These are phyloP conservation scores for Tetraneura akinire DNA, from an alignment of 1,140 invertebrate genomes.

Conservation along the genomic window DNA sequence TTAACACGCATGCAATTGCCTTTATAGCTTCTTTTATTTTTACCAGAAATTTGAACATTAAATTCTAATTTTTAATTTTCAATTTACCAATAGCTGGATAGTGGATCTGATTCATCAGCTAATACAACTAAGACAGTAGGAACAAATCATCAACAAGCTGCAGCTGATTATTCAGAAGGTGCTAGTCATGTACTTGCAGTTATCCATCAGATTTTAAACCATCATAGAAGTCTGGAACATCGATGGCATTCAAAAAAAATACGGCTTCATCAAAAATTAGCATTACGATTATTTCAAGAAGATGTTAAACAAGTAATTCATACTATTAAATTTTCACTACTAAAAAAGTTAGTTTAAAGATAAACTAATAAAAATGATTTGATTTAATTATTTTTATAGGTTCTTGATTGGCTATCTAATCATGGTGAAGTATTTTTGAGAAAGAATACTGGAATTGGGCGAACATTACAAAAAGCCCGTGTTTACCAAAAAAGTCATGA, in stretches of 20 bases:
- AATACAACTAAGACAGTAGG: conserved; percentile 48
- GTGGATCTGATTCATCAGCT: conserved; percentile 53
- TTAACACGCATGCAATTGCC: conserved; percentile 41
- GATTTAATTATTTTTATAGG: conserved; percentile 63
- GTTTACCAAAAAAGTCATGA: conserved; percentile 97
- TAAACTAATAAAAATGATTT: no score
- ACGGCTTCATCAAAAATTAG: conserved; percentile 89
- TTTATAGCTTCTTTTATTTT: conserved; percentile 7
- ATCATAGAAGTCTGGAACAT: conserved; percentile 88
- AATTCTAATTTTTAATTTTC: conserved; percentile 49
- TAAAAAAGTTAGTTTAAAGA: no score
- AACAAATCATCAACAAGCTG: conserved; percentile 69
- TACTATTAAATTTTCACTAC: no score
- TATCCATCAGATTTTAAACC: conserved; percentile 91
- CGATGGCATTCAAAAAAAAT: conserved; percentile 93
- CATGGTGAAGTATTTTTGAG: conserved; percentile 98
- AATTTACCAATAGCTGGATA: conserved; percentile 54
- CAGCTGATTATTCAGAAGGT: conserved; percentile 93
- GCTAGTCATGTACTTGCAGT: conserved; percentile 85
- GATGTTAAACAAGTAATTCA: conserved; percentile 79
- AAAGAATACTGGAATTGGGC: conserved; percentile 94
- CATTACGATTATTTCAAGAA: conserved; percentile 90
- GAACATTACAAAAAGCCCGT: conserved; percentile 89
- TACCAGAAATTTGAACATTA: no score
- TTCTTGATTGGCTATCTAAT: conserved; percentile 95